Percentiles rank a stretch among this genome's conserved stretches.
Conservation (phyloP, 2,113 vertebrate species). For the Anoura caudifer region DNA sequence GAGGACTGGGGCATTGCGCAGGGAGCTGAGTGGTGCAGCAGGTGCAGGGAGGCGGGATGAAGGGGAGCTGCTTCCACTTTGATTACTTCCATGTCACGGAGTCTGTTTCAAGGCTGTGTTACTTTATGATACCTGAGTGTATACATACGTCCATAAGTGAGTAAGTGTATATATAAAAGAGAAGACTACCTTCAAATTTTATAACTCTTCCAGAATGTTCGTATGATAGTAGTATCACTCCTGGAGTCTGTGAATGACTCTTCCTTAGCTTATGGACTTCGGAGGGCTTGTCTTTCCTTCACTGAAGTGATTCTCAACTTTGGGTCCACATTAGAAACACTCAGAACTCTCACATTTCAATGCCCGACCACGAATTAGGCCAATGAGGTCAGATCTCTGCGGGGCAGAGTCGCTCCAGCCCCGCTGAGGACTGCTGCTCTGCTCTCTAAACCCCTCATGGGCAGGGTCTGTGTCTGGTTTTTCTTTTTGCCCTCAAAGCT, state of each 20-base stretch:
- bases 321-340: not conserved
- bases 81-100: not conserved
- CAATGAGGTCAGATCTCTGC: not conserved
- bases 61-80: not conserved
- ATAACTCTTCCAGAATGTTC: not conserved
- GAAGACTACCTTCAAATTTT: not conserved
- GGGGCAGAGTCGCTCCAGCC: fast-evolving
- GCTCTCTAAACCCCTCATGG: not conserved
- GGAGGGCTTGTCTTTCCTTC: not conserved
- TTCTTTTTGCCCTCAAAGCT: not conserved
- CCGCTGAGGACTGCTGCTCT: not conserved
- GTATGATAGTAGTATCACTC: too few relatives aligned
- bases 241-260: not conserved
- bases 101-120: not conserved
- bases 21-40: too few relatives aligned
- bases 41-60: not conserved
- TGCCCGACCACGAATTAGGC: fast-evolving
- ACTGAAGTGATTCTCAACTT: not conserved
- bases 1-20: too few relatives aligned
- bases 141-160: too few relatives aligned
- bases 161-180: not conserved
- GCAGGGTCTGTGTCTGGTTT: not conserved
- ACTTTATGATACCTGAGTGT: not conserved
- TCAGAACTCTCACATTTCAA: not conserved
- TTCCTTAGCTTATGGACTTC: not conserved